phyloP scores from a whole-genome alignment of 1,140 invertebrate species.

The Choristoneura fumiferana region DNA sequence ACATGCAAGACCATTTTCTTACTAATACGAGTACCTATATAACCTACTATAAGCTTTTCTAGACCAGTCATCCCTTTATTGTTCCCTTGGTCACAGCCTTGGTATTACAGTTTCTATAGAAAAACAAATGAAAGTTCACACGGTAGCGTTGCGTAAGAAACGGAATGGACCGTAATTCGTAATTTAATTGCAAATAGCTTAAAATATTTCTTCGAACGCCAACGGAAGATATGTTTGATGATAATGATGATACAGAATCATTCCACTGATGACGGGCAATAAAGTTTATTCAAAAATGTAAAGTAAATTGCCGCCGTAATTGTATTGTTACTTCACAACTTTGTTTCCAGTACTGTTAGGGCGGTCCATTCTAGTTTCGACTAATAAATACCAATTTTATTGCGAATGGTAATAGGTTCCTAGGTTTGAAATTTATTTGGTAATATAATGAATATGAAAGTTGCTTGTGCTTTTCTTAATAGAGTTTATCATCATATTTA shows the following conservation, averaged over 20 bases:
- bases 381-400: neutral
- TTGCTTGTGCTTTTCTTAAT: too few species aligned
- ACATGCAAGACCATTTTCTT: too few species aligned
- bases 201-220: conserved; percentile 4
- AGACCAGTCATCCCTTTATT: too few species aligned
- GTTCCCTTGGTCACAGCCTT: too few species aligned
- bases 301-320: conserved; percentile 10
- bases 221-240: conserved; percentile 9
- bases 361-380: neutral
- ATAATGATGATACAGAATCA: conserved; percentile 5
- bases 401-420: too few species aligned
- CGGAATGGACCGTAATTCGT: conserved; percentile 2
- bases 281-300: conserved; percentile 16
- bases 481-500: too few species aligned
- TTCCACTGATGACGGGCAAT: conserved; percentile 14
- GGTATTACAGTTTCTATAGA: neutral
- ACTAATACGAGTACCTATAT: too few species aligned
- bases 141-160: conserved; percentile 2
- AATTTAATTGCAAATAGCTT: neutral
- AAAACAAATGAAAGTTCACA: conserved; percentile 1
- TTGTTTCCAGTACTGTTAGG: conserved; percentile 4
- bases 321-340: conserved; percentile 17
- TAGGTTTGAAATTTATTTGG: too few species aligned
- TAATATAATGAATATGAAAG: too few species aligned
- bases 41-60: too few species aligned